Conservation (phyloP, 2,113 vertebrate genomes). For the Chrysemys picta region DNA sequence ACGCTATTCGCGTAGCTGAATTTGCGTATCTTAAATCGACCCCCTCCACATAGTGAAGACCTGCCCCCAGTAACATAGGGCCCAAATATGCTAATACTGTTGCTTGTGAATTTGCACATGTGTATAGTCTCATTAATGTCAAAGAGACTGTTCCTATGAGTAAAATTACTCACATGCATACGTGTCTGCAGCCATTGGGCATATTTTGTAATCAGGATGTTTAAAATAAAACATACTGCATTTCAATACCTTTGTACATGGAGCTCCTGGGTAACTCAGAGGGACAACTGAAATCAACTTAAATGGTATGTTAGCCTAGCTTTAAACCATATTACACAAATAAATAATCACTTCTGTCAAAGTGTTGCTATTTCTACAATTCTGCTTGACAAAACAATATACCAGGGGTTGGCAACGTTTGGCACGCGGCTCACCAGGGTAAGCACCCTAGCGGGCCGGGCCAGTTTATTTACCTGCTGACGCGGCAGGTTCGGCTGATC, state of each 20-base stretch:
- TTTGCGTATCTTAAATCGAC: no score
- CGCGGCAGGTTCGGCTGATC: no score
- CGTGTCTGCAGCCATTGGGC: not conserved
- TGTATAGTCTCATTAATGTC: not conserved
- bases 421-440: no score
- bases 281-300: not conserved
- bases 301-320: not conserved
- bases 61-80: not conserved
- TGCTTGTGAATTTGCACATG: slow-evolving; percentile 30
- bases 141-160: not conserved
- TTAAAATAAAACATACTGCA: not conserved
- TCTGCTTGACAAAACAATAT: not conserved
- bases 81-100: slow-evolving; percentile 6
- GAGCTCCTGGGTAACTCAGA: not conserved
- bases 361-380: not conserved
- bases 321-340: not conserved
- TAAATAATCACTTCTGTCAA: not conserved
- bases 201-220: not conserved
- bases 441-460: no score
- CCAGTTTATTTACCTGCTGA: no score
- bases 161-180: not conserved
- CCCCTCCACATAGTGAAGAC: no score
- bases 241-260: not conserved
- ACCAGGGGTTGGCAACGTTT: no score
- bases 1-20: no score